phyloP scores from a whole-genome alignment of 2,113 vertebrate species.

The Lutjanus erythropterus region DNA sequence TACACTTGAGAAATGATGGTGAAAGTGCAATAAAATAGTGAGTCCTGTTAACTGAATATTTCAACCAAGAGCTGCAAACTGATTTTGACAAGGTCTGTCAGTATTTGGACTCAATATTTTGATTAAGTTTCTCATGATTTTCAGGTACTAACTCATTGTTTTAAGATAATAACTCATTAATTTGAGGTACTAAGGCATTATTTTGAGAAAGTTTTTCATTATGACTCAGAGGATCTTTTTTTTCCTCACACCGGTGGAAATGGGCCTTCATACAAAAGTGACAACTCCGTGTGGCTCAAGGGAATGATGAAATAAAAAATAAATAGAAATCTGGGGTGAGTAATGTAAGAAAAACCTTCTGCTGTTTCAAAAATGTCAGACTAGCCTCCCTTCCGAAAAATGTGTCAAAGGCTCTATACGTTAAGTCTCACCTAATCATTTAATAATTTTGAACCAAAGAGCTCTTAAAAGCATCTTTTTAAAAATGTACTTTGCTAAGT shows the following conservation, averaged over 20 bases:
- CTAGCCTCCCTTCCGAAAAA: neutral
- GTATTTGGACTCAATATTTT: too few species aligned
- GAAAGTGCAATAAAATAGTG: neutral
- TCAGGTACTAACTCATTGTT: too few species aligned
- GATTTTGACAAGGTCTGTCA: too few species aligned
- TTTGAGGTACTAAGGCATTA: too few species aligned
- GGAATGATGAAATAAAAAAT: neutral
- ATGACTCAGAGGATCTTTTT: too few species aligned
- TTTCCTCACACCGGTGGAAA: too few species aligned
- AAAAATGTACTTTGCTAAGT: slow-evolving; percentile 10
- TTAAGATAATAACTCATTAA: too few species aligned
- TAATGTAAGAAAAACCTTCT: neutral
- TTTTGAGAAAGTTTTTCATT: too few species aligned
- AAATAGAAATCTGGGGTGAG: neutral
- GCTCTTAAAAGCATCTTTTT: neutral
- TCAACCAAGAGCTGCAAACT: neutral
- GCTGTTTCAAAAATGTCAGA: too few species aligned
- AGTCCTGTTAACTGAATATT: neutral
- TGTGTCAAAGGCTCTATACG: neutral
- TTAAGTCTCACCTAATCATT: neutral
- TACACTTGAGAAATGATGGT: neutral
- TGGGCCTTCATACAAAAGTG: too few species aligned
- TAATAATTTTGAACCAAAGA: neutral
- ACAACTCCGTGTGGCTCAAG: neutral
- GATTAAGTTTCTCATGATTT: too few species aligned